Percentiles rank a stretch among this genome's conserved stretches.
Evolutionary conservation across 2,113 vertebrate genomes (phyloP).

Genomic region (Heptranchias perlo): DNA sequence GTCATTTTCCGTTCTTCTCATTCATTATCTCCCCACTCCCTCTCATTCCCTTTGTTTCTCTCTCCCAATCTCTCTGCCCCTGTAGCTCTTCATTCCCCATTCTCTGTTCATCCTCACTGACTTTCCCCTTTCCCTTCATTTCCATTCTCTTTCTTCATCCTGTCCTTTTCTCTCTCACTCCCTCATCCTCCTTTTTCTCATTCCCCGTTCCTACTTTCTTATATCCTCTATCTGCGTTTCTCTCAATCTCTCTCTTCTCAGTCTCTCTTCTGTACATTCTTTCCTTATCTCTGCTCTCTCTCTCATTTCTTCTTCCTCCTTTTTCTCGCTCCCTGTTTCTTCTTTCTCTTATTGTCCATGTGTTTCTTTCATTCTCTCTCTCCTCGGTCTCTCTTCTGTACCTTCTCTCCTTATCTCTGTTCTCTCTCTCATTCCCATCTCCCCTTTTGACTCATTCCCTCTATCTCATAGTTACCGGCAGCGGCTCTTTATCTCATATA

Average conservation of each 20-base stretch:
- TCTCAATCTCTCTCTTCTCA: too few relatives aligned
- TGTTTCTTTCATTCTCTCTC: neutral
- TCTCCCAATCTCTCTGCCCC: neutral
- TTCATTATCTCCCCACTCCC: neutral
- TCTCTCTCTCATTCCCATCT: too few relatives aligned
- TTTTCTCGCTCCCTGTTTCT: neutral
- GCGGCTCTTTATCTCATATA: neutral
- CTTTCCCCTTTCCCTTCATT: too few relatives aligned
- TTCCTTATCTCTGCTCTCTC: too few relatives aligned
- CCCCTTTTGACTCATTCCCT: neutral
- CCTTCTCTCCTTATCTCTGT: neutral
- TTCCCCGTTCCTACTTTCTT: too few relatives aligned
- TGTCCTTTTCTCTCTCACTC: neutral
- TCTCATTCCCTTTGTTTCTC: neutral
- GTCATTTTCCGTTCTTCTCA: neutral
- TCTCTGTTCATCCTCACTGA: neutral
- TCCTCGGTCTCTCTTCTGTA: neutral
- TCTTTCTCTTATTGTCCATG: neutral
- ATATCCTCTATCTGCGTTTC: too few relatives aligned
- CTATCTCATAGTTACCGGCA: neutral
- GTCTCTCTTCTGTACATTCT: neutral
- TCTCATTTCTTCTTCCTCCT: neutral
- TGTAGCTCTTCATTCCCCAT: neutral
- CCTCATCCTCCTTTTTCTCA: neutral
- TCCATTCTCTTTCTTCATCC: neutral